Evolutionary conservation across 2,888 invertebrate genomes (phyloP), one percentile per base, ranked within the genome.

Genomic region (Ditylenchus weischeri): DNA sequence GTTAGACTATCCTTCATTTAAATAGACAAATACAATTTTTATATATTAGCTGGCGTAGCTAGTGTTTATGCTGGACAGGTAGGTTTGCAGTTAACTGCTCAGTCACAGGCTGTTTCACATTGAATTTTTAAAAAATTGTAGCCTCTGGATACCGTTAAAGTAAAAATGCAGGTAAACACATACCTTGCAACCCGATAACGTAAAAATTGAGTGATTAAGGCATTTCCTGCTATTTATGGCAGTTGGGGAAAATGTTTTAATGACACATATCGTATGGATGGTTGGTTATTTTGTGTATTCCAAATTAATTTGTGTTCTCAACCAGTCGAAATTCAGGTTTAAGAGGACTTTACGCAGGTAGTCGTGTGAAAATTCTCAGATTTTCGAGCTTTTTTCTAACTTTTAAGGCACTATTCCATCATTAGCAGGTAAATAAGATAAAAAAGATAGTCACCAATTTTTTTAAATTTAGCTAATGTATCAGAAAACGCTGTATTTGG

Each of bases 131-230:
- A 54, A 29, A 18, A 15, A n/a, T 54, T 21, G 29, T 11, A 54
- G 29, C 21, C 98, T 2, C 84, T 98, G 77, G 98, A 99, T 83
- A 99, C 96, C 10, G 90, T 98, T 0, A 98, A 98, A 88, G 98
- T 98, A 36, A 99, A 98, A 86, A 91, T 67, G 50, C 64, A 49
- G 36, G 47, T 35, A 29, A 19, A 15, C 43, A 8, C 11, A 8
- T 43, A 6, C 8, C 43, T 35, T 61, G 48, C 47, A 49, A 4
- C 13, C 10, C 19, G 10, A 38, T 61, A 15, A 65, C 49, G 63
- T 10, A 29, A 54, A 2, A 54, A 21, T 54, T 54, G 21, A 15
- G 8, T 15, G n/a, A 54, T 29, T 54, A 50, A 99, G 86, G 92
- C 96, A 54, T 98, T 94, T 84, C 96, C 96, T 0, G 86, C 88